A percentile compares a stretch with the other conserved stretches of the same genome.
Conservation (phyloP, 2,888 invertebrate genomes). For the Amaurobius ferox region DNA sequence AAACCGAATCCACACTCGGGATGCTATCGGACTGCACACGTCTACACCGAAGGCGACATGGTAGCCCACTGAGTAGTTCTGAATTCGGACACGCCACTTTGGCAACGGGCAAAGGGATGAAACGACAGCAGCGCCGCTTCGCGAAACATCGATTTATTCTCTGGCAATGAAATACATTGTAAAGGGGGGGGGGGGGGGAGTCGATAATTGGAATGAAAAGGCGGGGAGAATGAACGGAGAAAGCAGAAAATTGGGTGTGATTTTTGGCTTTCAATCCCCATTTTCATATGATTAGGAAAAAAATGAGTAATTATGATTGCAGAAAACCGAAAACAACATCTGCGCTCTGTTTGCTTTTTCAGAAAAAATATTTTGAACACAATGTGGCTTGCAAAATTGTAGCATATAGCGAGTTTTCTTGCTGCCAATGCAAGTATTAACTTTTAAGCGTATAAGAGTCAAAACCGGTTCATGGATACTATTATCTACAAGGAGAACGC, state of each 20-base stretch:
- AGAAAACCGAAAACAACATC: too few species aligned
- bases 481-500: too few species aligned
- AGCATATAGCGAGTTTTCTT: too few species aligned
- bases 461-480: too few species aligned
- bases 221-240: conserved; percentile 11
- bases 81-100: conserved; percentile 5
- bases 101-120: background rate
- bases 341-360: too few species aligned
- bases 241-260: background rate
- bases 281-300: background rate
- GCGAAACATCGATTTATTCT: conserved; percentile 3
- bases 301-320: too few species aligned
- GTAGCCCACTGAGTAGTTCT: background rate
- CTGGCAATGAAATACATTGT: too few species aligned
- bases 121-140: background rate
- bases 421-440: too few species aligned
- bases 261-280: background rate
- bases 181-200: background rate
- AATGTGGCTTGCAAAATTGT: too few species aligned
- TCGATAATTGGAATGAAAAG: conserved; percentile 14
- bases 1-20: background rate
- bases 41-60: background rate
- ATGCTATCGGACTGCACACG: background rate
- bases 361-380: too few species aligned
- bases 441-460: too few species aligned